Evolutionary conservation across 2,888 invertebrate species (phyloP).

Genomic region (Schrankia costaestrigalis): DNA sequence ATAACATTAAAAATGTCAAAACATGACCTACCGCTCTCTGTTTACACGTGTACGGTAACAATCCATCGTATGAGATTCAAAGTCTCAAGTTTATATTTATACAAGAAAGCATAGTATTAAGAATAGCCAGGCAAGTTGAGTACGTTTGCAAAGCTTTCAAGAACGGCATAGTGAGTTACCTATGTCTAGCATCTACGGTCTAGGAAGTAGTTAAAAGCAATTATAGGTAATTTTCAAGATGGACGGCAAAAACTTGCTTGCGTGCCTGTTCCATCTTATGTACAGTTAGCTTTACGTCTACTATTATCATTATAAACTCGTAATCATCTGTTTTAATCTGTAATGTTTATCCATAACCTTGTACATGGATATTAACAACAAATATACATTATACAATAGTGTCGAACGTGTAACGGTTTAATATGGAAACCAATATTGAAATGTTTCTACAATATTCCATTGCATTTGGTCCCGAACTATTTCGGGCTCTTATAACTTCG

Average conservation of each 20-base stretch:
- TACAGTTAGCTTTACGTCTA: conserved; percentile 39
- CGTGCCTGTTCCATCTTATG: conserved; percentile 27
- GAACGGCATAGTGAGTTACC: too few species aligned
- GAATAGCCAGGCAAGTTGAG: too few species aligned
- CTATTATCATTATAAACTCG: conserved; percentile 6
- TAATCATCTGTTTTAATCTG: conserved; percentile 2
- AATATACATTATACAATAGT: conserved; percentile 9
- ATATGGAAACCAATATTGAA: conserved; percentile 22
- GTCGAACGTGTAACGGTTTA: conserved; percentile 14
- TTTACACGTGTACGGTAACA: too few species aligned
- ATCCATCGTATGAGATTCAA: too few species aligned
- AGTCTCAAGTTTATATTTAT: too few species aligned
- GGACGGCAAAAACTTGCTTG: conserved; percentile 43
- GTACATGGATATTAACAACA: conserved; percentile 11
- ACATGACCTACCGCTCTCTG: too few species aligned
- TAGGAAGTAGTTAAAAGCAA: conserved; percentile 58
- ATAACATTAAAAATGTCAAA: too few species aligned
- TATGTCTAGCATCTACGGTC: too few species aligned
- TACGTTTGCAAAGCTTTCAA: too few species aligned
- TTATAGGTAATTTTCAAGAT: conserved; percentile 55
- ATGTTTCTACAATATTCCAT: conserved; percentile 27
- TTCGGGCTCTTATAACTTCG: conserved; percentile 20
- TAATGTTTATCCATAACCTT: conserved; percentile 12
- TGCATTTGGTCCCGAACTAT: conserved; percentile 20
- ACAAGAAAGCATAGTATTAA: too few species aligned